Percentiles rank a stretch among this genome's conserved stretches.
Conservation (phyloP, 2,113 vertebrate genomes). For the Xerus inauris region DNA sequence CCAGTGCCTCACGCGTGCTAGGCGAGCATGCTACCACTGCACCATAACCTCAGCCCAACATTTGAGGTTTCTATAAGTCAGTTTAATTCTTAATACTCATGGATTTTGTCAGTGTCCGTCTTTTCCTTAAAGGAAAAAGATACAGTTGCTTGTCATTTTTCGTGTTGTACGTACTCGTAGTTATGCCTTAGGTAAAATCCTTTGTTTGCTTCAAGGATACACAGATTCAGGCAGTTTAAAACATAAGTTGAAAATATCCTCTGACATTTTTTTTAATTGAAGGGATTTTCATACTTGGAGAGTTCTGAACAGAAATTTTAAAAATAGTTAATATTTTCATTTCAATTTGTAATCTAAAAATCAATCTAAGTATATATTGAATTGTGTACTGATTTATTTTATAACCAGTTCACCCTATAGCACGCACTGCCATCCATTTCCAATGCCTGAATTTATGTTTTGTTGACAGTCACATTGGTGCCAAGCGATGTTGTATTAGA, state of each 20-base stretch:
- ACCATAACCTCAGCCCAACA: too few relatives aligned
- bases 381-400: background rate
- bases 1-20: too few relatives aligned
- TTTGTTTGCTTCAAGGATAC: constrained; percentile 29
- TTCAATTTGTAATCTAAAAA: constrained; percentile 31
- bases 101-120: background rate
- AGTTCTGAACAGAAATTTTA: constrained; percentile 33
- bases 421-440: background rate
- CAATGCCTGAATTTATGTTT: background rate
- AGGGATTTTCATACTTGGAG: constrained; percentile 36
- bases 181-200: constrained; percentile 17
- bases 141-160: constrained; percentile 15
- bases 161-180: background rate
- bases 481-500: background rate
- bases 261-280: constrained; percentile 13
- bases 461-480: background rate
- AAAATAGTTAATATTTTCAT: constrained; percentile 45
- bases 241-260: constrained; percentile 47
- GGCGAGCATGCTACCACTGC: too few relatives aligned
- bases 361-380: background rate
- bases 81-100: constrained; percentile 52
- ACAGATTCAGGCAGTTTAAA: constrained; percentile 31
- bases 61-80: constrained; percentile 13
- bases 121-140: constrained; percentile 31
- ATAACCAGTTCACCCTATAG: background rate